Percentiles rank a stretch among this genome's conserved stretches.
These are phyloP conservation scores for Salticus scenicus DNA, from an alignment of 2,888 invertebrate genomes.

Conservation along the genomic window DNA sequence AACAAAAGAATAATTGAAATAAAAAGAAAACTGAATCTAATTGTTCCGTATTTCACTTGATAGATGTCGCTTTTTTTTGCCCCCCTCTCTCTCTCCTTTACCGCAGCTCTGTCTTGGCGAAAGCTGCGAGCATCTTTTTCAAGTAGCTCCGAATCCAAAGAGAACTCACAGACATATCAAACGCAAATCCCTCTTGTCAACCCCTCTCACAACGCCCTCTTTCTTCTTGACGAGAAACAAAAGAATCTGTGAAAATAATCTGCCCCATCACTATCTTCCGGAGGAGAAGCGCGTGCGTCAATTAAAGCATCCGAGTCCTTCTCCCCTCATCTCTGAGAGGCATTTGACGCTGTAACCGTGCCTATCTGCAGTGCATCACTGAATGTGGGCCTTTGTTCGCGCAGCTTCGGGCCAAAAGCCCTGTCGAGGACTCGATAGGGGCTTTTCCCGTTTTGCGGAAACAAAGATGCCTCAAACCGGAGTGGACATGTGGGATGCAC, in stretches of 20 bases:
- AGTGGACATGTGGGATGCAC: constrained; percentile 18
- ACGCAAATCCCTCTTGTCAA: constrained; percentile 3
- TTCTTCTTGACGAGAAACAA: constrained; percentile 22
- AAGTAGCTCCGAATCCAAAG: not conserved
- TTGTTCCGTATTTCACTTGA: not conserved
- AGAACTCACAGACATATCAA: not conserved
- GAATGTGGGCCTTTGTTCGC: constrained; percentile 33
- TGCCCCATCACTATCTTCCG: constrained; percentile 27
- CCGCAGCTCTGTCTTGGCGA: too few relatives aligned
- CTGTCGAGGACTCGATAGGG: not conserved
- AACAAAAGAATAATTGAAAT: too few relatives aligned
- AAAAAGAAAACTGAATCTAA: not conserved
- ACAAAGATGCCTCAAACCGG: not conserved
- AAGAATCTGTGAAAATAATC: constrained; percentile 20
- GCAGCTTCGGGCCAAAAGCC: not conserved
- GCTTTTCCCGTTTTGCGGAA: not conserved
- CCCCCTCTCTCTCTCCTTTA: too few relatives aligned
- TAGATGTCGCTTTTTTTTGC: not conserved
- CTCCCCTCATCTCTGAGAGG: constrained; percentile 5
- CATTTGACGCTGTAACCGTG: constrained; percentile 41
- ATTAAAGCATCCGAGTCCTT: constrained; percentile 26
- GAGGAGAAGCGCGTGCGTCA: constrained; percentile 43
- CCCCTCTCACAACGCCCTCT: constrained; percentile 11
- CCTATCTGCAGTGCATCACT: constrained; percentile 49
- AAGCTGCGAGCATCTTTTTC: not conserved